Base-by-base conservation (phyloP, 2,888 invertebrate species). In the Azorinus chamasolen region DNA sequence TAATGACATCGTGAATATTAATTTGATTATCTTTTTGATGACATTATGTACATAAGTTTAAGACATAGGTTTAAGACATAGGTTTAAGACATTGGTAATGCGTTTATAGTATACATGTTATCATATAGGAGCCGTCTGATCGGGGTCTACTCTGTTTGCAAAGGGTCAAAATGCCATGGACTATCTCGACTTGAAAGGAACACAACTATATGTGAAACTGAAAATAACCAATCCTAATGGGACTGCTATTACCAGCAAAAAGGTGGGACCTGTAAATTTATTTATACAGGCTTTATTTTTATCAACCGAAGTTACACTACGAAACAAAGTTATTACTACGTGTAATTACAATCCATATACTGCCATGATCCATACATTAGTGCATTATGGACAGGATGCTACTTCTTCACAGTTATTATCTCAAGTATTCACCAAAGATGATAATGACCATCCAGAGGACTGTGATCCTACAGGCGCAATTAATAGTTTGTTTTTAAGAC, bases 101-200 rank as follows among this genome's bases (percentile, higher is more conserved):
- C n/a, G n/a, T n/a, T n/a, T n/a, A n/a, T n/a, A n/a, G n/a, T n/a
- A n/a, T n/a, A n/a, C n/a, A n/a, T n/a, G n/a, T n/a, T n/a, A n/a
- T n/a, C n/a, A n/a, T n/a, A n/a, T n/a, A n/a, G n/a, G n/a, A n/a
- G n/a, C n/a, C n/a, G n/a, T n/a, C n/a, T n/a, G n/a, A n/a, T n/a
- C n/a, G n/a, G n/a, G n/a, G n/a, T n/a, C n/a, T n/a, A n/a, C n/a
- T n/a, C n/a, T n/a, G n/a, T n/a, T n/a, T n/a, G n/a, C n/a, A n/a
- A n/a, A n/a, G n/a, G 76, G 80, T 20, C 77, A 77, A 45, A 83
- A 83, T 65, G 75, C 78, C 6, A 53, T 74, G 70, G 77, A 74
- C 43, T 83, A 70, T 39, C 22, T 83, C 12, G 83, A 83, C 27
- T 25, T 79, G 66, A 77, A 65, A 63, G 59, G 63, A 45, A 62